Base-by-base conservation (phyloP, 2,888 invertebrate genomes). In the Apotomis capreana region DNA sequence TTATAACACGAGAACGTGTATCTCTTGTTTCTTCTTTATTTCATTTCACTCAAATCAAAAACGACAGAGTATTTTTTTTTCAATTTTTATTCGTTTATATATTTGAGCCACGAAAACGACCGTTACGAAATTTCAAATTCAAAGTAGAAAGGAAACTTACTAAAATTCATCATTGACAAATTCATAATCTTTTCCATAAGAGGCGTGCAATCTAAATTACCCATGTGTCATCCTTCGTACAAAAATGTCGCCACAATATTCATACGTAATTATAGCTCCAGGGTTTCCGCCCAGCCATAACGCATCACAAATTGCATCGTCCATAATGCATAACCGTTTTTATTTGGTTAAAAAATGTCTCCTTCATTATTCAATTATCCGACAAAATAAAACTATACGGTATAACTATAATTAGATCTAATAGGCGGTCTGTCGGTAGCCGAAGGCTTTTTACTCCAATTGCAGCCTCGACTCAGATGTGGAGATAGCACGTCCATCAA, bases 371-470 rank as follows among this genome's bases (percentile, higher is more conserved):
- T 54, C 68, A 68, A 72, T 72, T 72, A 72, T 63, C 67, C 5
- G 52, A 59, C 69, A 72, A 71, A 70, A 72, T 69, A 70, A 74
- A 74, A 71, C 52, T 65, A 59, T 57, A 64, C 62, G 60, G 79
- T 81, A 82, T 84, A 83, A 81, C 81, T 82, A 83, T 85, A 85
- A 85, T 86, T 84, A 86, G 80, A 82, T 80, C 81, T 84, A 85
- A 84, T 84, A 82, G 70, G 70, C 69, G 71, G 72, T 52, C 69
- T 77, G 76, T 78, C 76, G 78, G 79, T 78, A 78, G 82, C 85
- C 81, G 61, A 75, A 70, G 81, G 86, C 81, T 65, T 75, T 74
- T 81, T 81, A 79, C 80, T 83, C 79, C 81, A 83, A 81, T 82
- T 81, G 81, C 80, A 79, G 73, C 74, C 74, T 74, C 68, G 68